phyloP scores from a whole-genome alignment of 2,888 invertebrate species.

The Coecobrya sp. region DNA sequence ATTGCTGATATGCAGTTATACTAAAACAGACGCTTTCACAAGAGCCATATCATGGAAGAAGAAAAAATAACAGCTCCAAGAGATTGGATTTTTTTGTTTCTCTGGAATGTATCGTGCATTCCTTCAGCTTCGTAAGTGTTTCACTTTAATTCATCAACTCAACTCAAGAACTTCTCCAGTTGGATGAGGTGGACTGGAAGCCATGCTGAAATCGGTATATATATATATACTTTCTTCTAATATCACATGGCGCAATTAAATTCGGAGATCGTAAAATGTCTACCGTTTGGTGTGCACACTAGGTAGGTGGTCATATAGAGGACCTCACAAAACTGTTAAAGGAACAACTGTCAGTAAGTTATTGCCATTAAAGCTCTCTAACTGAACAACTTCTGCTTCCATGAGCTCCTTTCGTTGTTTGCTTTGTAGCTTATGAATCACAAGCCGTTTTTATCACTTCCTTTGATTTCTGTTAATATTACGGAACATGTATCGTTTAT shows the following conservation, averaged over 20 bases:
- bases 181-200: neutral
- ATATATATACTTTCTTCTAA: neutral
- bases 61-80: neutral
- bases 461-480: conserved; percentile 57
- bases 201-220: neutral
- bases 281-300: neutral
- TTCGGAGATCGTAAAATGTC: conserved; percentile 11
- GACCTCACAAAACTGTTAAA: conserved; percentile 8
- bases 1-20: conserved; percentile 11
- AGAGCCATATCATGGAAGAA: neutral
- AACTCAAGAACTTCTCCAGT: neutral
- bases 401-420: neutral
- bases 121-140: neutral
- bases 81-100: neutral
- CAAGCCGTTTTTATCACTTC: conserved; percentile 41
- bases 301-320: neutral
- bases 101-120: conserved; percentile 27
- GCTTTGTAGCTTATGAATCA: conserved; percentile 47
- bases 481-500: conserved; percentile 49
- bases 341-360: conserved; percentile 5
- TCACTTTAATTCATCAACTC: conserved; percentile 38
- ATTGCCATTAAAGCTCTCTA: neutral
- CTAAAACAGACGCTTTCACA: neutral
- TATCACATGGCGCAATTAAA: conserved; percentile 49
- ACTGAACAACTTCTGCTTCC: neutral